Percentiles rank a stretch among this genome's conserved stretches.
These are phyloP conservation scores for Toxostoma redivivum DNA, from an alignment of 2,113 vertebrate species.

Conservation along the genomic window DNA sequence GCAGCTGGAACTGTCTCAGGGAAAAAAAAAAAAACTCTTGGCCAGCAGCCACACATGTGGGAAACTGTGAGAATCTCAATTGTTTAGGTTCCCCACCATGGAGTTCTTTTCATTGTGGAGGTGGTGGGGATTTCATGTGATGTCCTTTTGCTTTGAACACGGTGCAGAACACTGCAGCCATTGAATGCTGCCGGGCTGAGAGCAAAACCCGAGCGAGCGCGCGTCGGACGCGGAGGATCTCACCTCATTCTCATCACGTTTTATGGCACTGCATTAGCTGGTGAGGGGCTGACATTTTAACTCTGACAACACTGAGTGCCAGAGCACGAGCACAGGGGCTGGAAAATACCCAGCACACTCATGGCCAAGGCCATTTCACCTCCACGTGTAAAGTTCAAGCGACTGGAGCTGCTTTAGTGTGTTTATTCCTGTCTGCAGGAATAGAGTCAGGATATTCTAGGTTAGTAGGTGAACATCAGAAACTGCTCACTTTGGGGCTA, in stretches of 20 bases:
- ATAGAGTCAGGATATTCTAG: background rate
- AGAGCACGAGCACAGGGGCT: background rate
- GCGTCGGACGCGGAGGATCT: background rate
- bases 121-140: background rate
- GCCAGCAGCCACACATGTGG: background rate
- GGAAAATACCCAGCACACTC: background rate
- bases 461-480: background rate
- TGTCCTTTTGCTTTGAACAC: background rate
- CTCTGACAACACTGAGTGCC: background rate
- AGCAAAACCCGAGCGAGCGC: background rate
- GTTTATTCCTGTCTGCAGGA: background rate
- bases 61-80: background rate
- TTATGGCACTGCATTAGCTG: background rate
- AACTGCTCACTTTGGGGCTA: background rate
- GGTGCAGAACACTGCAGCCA: background rate
- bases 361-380: background rate
- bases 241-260: background rate
- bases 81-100: background rate
- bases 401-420: background rate
- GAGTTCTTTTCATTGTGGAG: background rate
- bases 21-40: background rate
- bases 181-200: background rate
- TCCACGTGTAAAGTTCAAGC: background rate
- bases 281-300: background rate
- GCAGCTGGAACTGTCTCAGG: background rate